phyloP scores from a whole-genome alignment of 2,113 vertebrate species.

The Ancistrus triradiatus region DNA sequence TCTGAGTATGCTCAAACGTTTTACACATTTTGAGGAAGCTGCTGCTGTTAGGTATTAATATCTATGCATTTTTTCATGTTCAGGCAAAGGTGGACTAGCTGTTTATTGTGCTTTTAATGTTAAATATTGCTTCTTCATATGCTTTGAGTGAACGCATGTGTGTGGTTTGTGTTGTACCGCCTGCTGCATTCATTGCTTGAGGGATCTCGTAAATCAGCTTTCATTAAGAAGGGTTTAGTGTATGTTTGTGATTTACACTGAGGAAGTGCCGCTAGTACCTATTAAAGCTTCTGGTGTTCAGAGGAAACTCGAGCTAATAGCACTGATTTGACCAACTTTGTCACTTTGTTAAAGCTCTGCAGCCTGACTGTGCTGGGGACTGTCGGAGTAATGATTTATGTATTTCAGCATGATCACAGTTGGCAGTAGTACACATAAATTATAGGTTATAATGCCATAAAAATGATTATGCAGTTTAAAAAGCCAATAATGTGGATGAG shows the following conservation, averaged over 20 bases:
- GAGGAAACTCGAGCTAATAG: slow-evolving; percentile 43
- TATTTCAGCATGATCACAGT: neutral
- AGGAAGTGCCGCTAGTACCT: slow-evolving; percentile 64
- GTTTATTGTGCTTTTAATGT: no score
- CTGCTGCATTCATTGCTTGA: slow-evolving; percentile 57
- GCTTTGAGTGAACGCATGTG: neutral
- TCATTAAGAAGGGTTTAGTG: slow-evolving; percentile 67
- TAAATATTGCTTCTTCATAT: no score
- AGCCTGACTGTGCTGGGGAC: no score
- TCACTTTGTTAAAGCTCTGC: neutral
- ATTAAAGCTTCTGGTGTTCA: slow-evolving; percentile 52
- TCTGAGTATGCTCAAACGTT: no score
- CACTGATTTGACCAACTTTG: neutral
- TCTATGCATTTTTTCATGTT: no score
- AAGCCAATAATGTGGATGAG: neutral
- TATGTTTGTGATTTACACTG: slow-evolving; percentile 69
- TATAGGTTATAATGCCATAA: neutral
- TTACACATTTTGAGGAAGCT: no score
- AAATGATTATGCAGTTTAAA: slow-evolving; percentile 10
- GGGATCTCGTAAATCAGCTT: slow-evolving; percentile 73
- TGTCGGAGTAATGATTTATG: neutral
- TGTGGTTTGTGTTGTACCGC: slow-evolving; percentile 46
- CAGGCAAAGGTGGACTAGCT: no score
- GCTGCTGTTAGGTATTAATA: no score
- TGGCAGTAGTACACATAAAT: neutral